Evolutionary conservation across 2,888 invertebrate species (phyloP).

Genomic region (Caenorhabditis sp.): DNA sequence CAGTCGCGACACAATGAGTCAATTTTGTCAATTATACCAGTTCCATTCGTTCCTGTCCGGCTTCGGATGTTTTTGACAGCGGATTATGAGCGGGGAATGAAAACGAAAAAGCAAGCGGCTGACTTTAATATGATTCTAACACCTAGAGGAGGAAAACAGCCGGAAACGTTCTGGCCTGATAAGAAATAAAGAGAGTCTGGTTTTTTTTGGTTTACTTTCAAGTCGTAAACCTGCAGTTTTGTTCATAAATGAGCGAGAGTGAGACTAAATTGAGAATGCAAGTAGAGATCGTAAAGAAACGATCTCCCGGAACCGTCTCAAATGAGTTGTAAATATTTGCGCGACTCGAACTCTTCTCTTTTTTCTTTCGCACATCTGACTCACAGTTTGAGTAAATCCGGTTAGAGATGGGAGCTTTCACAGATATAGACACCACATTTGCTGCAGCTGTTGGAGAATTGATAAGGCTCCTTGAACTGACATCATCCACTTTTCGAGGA

Average conservation of each 20-base stretch:
- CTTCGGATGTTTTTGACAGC: slow-evolving; percentile 22
- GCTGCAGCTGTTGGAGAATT: slow-evolving; percentile 32
- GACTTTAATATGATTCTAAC: slow-evolving; percentile 6
- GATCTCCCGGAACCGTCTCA: not conserved
- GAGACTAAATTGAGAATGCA: slow-evolving; percentile 1
- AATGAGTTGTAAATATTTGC: slow-evolving; percentile 57
- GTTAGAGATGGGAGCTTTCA: slow-evolving; percentile 51
- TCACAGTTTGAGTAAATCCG: slow-evolving; percentile 61
- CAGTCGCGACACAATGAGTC: slow-evolving; percentile 41
- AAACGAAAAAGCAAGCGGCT: slow-evolving; percentile 5
- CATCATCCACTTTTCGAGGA: slow-evolving; percentile 60
- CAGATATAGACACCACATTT: slow-evolving; percentile 62
- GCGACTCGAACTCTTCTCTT: slow-evolving; percentile 21
- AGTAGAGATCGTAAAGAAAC: not conserved
- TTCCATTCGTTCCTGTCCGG: slow-evolving; percentile 17
- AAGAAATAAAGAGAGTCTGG: not conserved
- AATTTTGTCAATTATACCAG: slow-evolving; percentile 58
- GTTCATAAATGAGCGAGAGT: slow-evolving; percentile 4
- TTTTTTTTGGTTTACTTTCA: not conserved
- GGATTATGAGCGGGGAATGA: slow-evolving; percentile 18
- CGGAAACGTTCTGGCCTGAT: slow-evolving; percentile 7
- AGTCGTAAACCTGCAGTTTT: slow-evolving; percentile 2
- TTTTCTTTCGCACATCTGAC: slow-evolving; percentile 38
- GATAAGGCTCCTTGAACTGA: slow-evolving; percentile 53
- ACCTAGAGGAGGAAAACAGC: not conserved